Evolutionary conservation across 2,888 invertebrate species (phyloP).

Genomic region (Synergus gifuensis): DNA sequence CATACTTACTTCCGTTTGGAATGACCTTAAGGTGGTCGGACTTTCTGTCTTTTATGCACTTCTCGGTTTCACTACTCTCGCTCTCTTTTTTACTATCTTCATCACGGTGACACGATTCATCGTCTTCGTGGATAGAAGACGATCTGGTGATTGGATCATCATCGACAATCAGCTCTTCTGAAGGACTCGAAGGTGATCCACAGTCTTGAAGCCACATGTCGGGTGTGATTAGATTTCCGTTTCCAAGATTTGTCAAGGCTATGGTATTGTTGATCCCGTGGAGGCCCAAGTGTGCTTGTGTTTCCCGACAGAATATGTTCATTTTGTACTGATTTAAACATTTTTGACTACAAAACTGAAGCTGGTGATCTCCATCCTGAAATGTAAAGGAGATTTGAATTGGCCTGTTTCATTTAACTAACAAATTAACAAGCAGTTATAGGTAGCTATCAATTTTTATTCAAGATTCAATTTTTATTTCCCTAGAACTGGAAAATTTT

Average conservation of each 20-base stretch:
- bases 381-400: slow-evolving; percentile 37
- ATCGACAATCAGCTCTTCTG: slow-evolving; percentile 62
- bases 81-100: slow-evolving; percentile 48
- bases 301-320: slow-evolving; percentile 97
- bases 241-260: slow-evolving; percentile 59
- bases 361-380: slow-evolving; percentile 92
- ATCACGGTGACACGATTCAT: slow-evolving; percentile 59
- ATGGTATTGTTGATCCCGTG: slow-evolving; percentile 71
- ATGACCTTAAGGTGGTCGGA: slow-evolving; percentile 45
- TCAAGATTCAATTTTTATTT: neutral
- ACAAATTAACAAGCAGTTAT: no score
- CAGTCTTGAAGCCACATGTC: slow-evolving; percentile 94
- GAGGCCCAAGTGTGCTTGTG: slow-evolving; percentile 93
- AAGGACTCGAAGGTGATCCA: slow-evolving; percentile 80
- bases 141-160: slow-evolving; percentile 59
- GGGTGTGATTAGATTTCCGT: slow-evolving; percentile 88
- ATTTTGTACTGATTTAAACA: slow-evolving; percentile 97
- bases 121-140: slow-evolving; percentile 58
- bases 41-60: slow-evolving; percentile 41
- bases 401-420: neutral
- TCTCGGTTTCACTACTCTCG: slow-evolving; percentile 43
- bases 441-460: no score
- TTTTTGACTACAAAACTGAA: slow-evolving; percentile 95
- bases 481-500: neutral
- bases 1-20: slow-evolving; percentile 40